Evolutionary conservation across 2,113 vertebrate species (phyloP).

Genomic region (Sylvilagus bachmani): DNA sequence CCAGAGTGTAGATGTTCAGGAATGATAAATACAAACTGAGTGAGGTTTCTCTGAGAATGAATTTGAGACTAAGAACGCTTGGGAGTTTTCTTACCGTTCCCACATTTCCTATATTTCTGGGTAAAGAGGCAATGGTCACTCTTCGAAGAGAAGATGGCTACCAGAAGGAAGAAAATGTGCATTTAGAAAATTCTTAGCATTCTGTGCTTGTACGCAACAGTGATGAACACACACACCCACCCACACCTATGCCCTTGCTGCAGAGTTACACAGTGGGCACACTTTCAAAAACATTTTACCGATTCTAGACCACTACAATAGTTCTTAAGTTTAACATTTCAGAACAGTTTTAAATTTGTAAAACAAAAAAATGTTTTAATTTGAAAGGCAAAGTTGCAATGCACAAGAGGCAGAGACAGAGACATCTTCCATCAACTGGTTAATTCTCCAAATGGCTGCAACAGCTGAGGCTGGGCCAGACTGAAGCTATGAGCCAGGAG

Average conservation of each 20-base stretch:
- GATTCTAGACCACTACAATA: neutral
- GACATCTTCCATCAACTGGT: too few species aligned
- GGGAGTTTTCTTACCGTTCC: slow-evolving; percentile 83
- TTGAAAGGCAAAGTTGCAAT: too few species aligned
- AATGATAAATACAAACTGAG: slow-evolving; percentile 5
- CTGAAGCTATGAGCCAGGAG: too few species aligned
- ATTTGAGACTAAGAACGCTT: neutral
- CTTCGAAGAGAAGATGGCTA: slow-evolving; percentile 91
- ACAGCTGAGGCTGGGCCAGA: too few species aligned
- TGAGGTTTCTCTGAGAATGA: neutral
- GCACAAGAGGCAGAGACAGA: too few species aligned
- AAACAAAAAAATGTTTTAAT: too few species aligned
- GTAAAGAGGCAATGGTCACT: slow-evolving; percentile 93
- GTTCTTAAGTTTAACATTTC: too few species aligned
- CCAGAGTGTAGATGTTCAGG: slow-evolving; percentile 38
- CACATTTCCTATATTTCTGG: slow-evolving; percentile 88
- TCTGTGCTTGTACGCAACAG: neutral
- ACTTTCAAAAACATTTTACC: neutral
- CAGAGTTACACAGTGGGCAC: neutral
- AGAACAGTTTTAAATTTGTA: too few species aligned
- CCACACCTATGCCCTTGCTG: neutral
- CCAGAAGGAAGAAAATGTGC: neutral
- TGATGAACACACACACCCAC: neutral
- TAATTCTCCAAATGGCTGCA: too few species aligned
- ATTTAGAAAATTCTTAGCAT: slow-evolving; percentile 19